Evolutionary conservation across 2,797 vertebrate species (phyloP), one percentile per base, ranked within the genome.

Genomic region (Chaetophractus vellerosus): DNA sequence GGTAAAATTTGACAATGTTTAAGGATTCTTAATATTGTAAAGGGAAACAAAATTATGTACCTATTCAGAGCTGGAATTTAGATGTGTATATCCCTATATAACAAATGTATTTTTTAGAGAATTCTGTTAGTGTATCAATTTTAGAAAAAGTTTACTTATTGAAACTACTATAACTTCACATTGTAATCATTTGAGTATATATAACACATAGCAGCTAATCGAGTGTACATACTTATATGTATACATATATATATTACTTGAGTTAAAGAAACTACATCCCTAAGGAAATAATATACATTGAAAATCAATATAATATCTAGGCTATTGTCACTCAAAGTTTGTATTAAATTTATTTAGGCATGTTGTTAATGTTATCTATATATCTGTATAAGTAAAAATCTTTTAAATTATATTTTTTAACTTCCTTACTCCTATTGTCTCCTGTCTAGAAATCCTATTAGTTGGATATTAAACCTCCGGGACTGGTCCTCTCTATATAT

Each of bases 371-470:
- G 33, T 64, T 87, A 38, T 80, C 48, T 69, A 3, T 81, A 80
- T 66, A 80, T 45, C 45, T 45, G 10, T 45, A 8, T 45, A 9
- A 45, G 31, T 76, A 33, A 21, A 88, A 50, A 48, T 87, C 38
- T 82, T 92, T 88, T 72, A 57, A 94, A n/a, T 75, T 80, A 38
- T 28, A 52, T 91, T 41, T 96, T 68, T 78, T 86, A 48, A 55
- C 72, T 57, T 76, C 6, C 18, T 23, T 23, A 83, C 6, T 8
- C 23, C 31, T 82, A 41, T 31, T 61, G 38, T 76, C 33, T 33
- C 36, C 18, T 69, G 21, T 69, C 68, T 33, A 12, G 6, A 71
- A 71, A 71, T 24, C 3, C 21, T 41, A 1, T 38, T 12, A 33
- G 50, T 4, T 33, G 48, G 6, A 33, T 82, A 23, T 52, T 52